These are phyloP conservation scores for Pygmarrhopalites habei DNA, from an alignment of 1,140 invertebrate species.

Conservation along the genomic window DNA sequence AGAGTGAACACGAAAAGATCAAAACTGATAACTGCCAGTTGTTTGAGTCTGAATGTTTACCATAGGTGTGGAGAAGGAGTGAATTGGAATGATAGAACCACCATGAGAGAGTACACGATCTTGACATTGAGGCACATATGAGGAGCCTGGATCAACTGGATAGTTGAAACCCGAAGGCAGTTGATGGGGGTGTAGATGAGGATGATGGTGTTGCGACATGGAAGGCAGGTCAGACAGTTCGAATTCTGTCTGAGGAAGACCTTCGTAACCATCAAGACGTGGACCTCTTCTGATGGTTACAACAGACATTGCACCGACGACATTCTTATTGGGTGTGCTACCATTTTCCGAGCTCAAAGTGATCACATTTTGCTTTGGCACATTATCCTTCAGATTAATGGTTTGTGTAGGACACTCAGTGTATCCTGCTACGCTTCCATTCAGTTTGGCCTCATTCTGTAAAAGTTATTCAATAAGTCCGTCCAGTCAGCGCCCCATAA, in stretches of 20 bases:
- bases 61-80: conserved; percentile 11
- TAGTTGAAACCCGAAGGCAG: not conserved
- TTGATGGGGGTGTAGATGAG: conserved; percentile 17
- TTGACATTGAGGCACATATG: conserved; percentile 9
- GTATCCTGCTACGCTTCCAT: conserved; percentile 34
- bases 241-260: conserved; percentile 42
- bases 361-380: conserved; percentile 29
- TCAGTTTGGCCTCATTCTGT: conserved; percentile 35
- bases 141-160: conserved; percentile 7
- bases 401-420: conserved; percentile 27
- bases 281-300: conserved; percentile 7
- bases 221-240: conserved; percentile 37
- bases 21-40: conserved; percentile 14
- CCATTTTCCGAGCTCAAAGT: conserved; percentile 24
- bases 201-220: conserved; percentile 16
- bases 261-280: conserved; percentile 40
- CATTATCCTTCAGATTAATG: conserved; percentile 1
- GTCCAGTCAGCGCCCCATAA: conserved; percentile 2
- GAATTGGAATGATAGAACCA: conserved; percentile 11
- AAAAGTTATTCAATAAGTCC: conserved; percentile 24
- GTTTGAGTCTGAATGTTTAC: conserved; percentile 17
- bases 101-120: conserved; percentile 4
- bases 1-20: not conserved
- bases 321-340: not conserved
- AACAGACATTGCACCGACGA: conserved; percentile 4